A percentile compares a stretch with the other conserved stretches of the same genome.
These are phyloP conservation scores for Rhynchophorus ferrugineus DNA, from an alignment of 1,140 invertebrate species.

Conservation along the genomic window DNA sequence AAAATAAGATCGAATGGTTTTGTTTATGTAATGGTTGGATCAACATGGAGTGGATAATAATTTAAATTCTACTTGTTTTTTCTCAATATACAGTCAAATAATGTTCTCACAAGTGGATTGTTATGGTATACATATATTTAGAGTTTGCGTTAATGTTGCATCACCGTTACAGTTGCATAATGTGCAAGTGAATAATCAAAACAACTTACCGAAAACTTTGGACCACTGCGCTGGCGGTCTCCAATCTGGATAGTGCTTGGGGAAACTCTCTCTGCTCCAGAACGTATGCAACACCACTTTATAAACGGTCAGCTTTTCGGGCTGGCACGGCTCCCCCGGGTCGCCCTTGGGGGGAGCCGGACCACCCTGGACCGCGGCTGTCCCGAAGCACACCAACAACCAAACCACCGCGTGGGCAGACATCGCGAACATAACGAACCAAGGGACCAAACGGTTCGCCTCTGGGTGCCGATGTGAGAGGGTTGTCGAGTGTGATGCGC, in stretches of 20 bases:
- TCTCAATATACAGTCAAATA: too few relatives aligned
- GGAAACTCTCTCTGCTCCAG: conserved; percentile 83
- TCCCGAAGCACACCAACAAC: conserved; percentile 11
- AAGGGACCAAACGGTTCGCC: too few relatives aligned
- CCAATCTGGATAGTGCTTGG: conserved; percentile 88
- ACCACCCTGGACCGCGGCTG: conserved; percentile 8
- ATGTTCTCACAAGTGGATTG: too few relatives aligned
- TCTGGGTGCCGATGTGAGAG: conserved; percentile 8
- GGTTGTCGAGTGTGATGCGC: conserved; percentile 3
- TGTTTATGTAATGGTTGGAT: too few relatives aligned
- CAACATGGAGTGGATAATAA: too few relatives aligned
- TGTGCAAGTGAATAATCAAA: too few relatives aligned
- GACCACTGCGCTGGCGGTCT: conserved; percentile 86
- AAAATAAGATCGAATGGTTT: too few relatives aligned
- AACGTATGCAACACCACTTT: conserved; percentile 78
- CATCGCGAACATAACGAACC: neutral
- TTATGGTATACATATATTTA: too few relatives aligned
- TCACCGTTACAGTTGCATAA: too few relatives aligned
- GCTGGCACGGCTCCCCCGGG: conserved; percentile 37
- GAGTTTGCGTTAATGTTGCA: too few relatives aligned
- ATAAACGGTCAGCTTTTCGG: conserved; percentile 73
- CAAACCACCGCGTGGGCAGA: too few relatives aligned
- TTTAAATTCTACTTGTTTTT: too few relatives aligned
- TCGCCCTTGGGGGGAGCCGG: conserved; percentile 6
- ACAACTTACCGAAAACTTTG: conserved; percentile 82